Evolutionary conservation across 2,888 invertebrate species (phyloP), one percentile per base, ranked within the genome.

Genomic region (Pachymerium ferrugineum): DNA sequence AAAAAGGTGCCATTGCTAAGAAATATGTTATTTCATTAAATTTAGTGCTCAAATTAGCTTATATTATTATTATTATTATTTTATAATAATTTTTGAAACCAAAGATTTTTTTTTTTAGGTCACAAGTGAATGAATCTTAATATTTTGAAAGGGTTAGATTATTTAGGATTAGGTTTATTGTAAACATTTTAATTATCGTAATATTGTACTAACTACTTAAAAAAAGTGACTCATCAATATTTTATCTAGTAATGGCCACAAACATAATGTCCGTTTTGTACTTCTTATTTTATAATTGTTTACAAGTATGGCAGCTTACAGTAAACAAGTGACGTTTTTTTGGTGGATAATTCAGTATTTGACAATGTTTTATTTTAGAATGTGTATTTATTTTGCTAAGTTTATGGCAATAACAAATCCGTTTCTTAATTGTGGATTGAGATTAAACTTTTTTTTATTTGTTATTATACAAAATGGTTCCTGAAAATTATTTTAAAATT

Each of bases 61-160:
- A 47, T 19, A 47, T 47, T 47, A 47, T n/a, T n/a, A 47, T 47
- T 47, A n/a, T 47, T 19, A 47, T 47, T 38, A n/a, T 47, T 47
- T 47, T 47, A 47, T 47, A 47, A 14, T 16, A 22, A 47, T 19
- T 22, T 47, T 19, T 47, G 16, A 47, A 47, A 47, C 47, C 47
- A 47, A 47, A 47, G 47, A 47, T 8, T 14, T 47, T 47, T 47
- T n/a, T 47, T 47, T 47, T 16, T 16, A 47, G 47, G 47, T 47
- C 47, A 47, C 47, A 47, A 47, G 4, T 47, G 47, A 19, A 22
- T 16, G 47, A n/a, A 6, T 47, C 12, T 6, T 14, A 47, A 47
- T 47, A 47, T 38, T 2, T 4, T 8, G 38, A 38, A 38, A n/a
- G n/a, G 2, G 12, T n/a, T 38, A 38, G 12, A 38, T 38, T n/a